phyloP scores from a whole-genome alignment of 1,140 invertebrate genomes.

The Mylabris phalerata region DNA sequence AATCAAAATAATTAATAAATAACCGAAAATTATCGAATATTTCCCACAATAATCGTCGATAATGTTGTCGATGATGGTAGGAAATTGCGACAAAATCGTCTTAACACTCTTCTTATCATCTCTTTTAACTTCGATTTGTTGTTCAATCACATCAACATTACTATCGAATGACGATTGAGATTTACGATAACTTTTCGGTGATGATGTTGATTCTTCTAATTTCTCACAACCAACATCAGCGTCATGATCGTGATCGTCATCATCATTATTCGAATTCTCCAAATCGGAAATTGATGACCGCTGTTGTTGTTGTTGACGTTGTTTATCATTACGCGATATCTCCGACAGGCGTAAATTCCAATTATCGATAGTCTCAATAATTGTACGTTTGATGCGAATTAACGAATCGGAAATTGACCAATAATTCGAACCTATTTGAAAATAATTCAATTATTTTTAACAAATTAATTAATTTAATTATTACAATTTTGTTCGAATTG shows the following conservation, averaged over 20 bases:
- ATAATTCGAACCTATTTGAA: conserved; percentile 13
- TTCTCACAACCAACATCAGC: background rate
- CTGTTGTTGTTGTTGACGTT: background rate
- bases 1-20: conserved; percentile 22
- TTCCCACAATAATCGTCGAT: conserved; percentile 42
- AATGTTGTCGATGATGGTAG: conserved; percentile 46
- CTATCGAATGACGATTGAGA: conserved; percentile 42
- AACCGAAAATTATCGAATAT: background rate
- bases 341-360: conserved; percentile 59
- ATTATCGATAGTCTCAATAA: conserved; percentile 55
- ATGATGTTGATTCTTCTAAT: conserved; percentile 35
- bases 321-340: conserved; percentile 16
- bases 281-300: background rate
- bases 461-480: background rate
- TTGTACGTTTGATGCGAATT: conserved; percentile 55
- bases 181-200: conserved; percentile 42
- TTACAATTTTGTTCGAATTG: conserved; percentile 31
- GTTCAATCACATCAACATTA: conserved; percentile 27
- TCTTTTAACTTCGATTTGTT: conserved; percentile 32
- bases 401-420: conserved; percentile 57
- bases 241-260: background rate
- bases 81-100: conserved; percentile 60
- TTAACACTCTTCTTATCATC: conserved; percentile 62
- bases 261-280: conserved; percentile 6
- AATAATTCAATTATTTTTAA: background rate